phyloP scores from a whole-genome alignment of 2,888 invertebrate species.

The Mystacides longicornis region DNA sequence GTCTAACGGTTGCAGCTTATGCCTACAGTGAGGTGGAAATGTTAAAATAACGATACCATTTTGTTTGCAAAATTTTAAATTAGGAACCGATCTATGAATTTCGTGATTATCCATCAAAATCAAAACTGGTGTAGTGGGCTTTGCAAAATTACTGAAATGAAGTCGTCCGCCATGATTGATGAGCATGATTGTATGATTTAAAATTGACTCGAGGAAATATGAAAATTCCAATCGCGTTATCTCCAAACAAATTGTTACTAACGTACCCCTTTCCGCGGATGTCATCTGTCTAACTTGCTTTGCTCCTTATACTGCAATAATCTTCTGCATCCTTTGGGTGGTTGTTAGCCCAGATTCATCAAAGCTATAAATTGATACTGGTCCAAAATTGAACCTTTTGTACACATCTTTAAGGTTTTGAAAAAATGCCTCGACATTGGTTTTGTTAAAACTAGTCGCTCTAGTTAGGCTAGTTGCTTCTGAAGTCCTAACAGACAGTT shows the following conservation, averaged over 20 bases:
- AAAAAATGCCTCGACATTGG: constrained; percentile 5
- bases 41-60: not conserved
- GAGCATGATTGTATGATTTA: not conserved
- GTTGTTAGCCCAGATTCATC: constrained; percentile 7
- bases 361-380: constrained; percentile 1
- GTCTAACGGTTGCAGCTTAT: not conserved
- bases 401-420: constrained; percentile 3
- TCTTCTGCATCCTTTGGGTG: not conserved
- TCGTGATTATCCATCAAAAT: not conserved
- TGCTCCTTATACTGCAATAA: constrained; percentile 3
- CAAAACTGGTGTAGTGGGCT: not conserved
- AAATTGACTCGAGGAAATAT: constrained; percentile 3
- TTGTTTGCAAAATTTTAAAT: not conserved
- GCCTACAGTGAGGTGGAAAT: constrained; percentile 5
- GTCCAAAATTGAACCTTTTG: not conserved
- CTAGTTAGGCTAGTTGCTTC: constrained; percentile 8
- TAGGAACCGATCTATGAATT: not conserved
- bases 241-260: constrained; percentile 5
- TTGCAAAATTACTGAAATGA: not conserved
- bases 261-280: constrained; percentile 8
- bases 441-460: constrained; percentile 5
- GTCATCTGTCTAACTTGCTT: constrained; percentile 7
- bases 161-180: constrained; percentile 4
- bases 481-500: constrained; percentile 3
- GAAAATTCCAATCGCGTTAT: constrained; percentile 5